Evolutionary conservation across 2,888 invertebrate genomes (phyloP).

Genomic region (Lapara coniferarum): DNA sequence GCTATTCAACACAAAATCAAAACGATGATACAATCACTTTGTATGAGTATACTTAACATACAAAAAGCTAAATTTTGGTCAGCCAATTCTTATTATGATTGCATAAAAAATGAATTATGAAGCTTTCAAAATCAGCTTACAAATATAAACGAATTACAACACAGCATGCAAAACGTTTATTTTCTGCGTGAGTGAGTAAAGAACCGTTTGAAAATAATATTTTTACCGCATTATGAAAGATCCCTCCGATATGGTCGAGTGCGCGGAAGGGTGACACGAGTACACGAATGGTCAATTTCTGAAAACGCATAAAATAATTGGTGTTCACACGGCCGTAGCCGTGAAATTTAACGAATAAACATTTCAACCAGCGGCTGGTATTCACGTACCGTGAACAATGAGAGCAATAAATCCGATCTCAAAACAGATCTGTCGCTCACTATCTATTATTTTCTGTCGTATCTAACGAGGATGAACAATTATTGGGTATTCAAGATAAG

Average conservation of each 20-base stretch:
- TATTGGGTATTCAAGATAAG: neutral
- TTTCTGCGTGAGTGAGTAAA: constrained; percentile 62
- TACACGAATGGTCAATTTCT: constrained; percentile 55
- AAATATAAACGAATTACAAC: constrained; percentile 14
- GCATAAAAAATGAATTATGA: constrained; percentile 12
- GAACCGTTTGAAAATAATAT: constrained; percentile 69
- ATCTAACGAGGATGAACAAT: constrained; percentile 7
- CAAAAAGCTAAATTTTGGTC: neutral
- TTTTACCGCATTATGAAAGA: constrained; percentile 69
- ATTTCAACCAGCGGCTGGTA: neutral
- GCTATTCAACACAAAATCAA: neutral
- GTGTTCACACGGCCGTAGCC: constrained; percentile 47
- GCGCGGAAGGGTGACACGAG: constrained; percentile 54
- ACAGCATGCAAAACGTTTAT: constrained; percentile 60
- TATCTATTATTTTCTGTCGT: neutral
- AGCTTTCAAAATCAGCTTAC: constrained; percentile 11
- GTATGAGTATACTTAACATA: neutral
- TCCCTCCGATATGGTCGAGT: constrained; percentile 64
- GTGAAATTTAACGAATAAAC: constrained; percentile 19
- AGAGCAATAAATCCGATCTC: constrained; percentile 1
- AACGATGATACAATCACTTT: neutral
- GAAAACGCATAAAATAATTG: constrained; percentile 49
- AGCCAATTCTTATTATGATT: neutral
- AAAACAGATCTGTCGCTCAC: constrained; percentile 11
- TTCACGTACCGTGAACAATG: neutral